These are phyloP conservation scores for Pygoscelis antarcticus DNA, from an alignment of 2,113 vertebrate species.

Conservation along the genomic window DNA sequence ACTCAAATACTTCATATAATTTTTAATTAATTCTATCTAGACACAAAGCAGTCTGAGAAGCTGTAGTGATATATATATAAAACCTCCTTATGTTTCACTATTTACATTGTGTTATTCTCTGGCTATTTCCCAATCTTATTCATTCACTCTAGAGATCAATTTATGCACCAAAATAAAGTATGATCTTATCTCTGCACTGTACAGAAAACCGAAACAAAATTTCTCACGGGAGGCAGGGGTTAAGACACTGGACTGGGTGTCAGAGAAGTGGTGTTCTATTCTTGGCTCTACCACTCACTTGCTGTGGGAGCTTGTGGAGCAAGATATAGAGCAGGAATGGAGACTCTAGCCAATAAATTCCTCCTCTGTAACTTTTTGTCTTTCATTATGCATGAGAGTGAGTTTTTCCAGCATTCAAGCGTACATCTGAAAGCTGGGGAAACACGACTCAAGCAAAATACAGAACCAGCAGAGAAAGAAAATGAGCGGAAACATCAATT, in stretches of 20 bases:
- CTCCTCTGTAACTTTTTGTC: constrained; percentile 54
- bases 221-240: constrained; percentile 65
- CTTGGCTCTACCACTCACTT: constrained; percentile 63
- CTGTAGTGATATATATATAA: neutral
- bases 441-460: constrained; percentile 25
- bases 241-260: constrained; percentile 58
- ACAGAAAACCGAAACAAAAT: constrained; percentile 4
- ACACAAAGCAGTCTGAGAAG: constrained; percentile 15
- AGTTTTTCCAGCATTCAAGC: constrained; percentile 21
- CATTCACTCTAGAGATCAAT: constrained; percentile 53
- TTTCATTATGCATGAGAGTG: constrained; percentile 55
- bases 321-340: constrained; percentile 62
- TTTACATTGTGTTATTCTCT: constrained; percentile 46
- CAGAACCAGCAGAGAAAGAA: constrained; percentile 14
- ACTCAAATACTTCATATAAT: neutral
- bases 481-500: constrained; percentile 40
- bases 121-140: constrained; percentile 39
- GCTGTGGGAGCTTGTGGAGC: constrained; percentile 62
- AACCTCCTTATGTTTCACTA: constrained; percentile 17
- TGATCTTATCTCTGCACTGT: constrained; percentile 45
- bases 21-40: constrained; percentile 27
- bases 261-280: constrained; percentile 66
- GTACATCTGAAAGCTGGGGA: constrained; percentile 13
- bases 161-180: constrained; percentile 59
- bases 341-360: constrained; percentile 65